Evolutionary conservation across 1,140 invertebrate species (phyloP).

Genomic region (Pectinophora gossypiella): DNA sequence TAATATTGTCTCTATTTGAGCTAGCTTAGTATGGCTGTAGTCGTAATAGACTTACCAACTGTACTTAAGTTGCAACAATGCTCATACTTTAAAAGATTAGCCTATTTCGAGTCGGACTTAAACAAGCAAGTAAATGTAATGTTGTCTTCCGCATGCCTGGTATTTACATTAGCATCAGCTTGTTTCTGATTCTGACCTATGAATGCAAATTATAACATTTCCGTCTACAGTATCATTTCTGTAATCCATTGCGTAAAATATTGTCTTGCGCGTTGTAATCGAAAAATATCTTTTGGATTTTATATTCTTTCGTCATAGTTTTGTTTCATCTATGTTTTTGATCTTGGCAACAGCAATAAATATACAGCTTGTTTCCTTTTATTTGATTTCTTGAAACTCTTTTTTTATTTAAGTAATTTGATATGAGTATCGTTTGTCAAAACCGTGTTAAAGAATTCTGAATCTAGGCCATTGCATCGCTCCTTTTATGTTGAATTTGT

Average conservation of each 20-base stretch:
- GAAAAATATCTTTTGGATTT: not conserved
- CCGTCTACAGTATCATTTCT: slow-evolving; percentile 16
- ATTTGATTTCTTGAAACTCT: too few relatives aligned
- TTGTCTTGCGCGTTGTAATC: not conserved
- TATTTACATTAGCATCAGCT: slow-evolving; percentile 22
- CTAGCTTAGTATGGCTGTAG: too few relatives aligned
- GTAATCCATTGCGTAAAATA: not conserved
- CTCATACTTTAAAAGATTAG: not conserved
- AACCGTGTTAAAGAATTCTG: too few relatives aligned
- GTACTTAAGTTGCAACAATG: not conserved
- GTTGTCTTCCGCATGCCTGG: slow-evolving; percentile 26
- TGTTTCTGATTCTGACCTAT: slow-evolving; percentile 22
- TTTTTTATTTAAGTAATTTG: too few relatives aligned
- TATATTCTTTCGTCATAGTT: not conserved
- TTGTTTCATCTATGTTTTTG: too few relatives aligned
- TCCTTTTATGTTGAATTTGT: too few relatives aligned
- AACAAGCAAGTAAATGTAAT: not conserved
- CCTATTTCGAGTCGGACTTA: not conserved
- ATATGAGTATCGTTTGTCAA: too few relatives aligned
- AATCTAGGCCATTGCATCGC: too few relatives aligned
- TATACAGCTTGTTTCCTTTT: too few relatives aligned
- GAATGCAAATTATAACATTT: slow-evolving; percentile 40
- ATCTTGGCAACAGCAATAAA: too few relatives aligned
- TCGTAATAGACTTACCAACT: too few relatives aligned
- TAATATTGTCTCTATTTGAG: too few relatives aligned